Base-by-base conservation (phyloP, 2,797 vertebrate species). In the Rhynchotus rufescens region DNA sequence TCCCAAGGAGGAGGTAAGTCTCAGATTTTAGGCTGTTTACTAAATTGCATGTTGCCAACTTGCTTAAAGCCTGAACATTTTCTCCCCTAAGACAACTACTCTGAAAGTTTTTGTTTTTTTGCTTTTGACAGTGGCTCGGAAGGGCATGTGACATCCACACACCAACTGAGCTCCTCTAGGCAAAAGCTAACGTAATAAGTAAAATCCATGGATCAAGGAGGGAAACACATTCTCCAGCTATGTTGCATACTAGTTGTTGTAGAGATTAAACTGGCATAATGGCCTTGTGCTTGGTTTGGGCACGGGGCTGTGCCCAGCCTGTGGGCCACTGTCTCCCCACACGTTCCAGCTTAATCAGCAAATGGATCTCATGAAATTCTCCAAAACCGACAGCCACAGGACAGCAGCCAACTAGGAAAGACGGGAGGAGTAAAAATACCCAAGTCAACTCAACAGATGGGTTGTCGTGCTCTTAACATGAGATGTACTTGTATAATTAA, bases 1-100 rank as follows among this genome's bases (percentile, higher is more conserved):
- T 85, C 60, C 32, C 13, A 60, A 47, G 45, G 67, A 84, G 57
- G 59, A 32, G 25, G 28, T 22, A 83, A 88, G 56, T 64, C 60
- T 76, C 66, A 61, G 78, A 74, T 74, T 94, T 90, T 89, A 90
- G 23, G 59, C 15, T 6, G 74, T 79, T 95, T 90, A 78, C 74
- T 78, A 79, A 92, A 79, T 42, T 57, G 7, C 36, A 32, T 44
- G 23, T 76, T 88, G 32, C 67, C 75, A 72, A 84, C 26, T 78
- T 81, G 5, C n/a, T 91, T 84, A 83, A 80, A 84, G 89, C 82
- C 69, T 83, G 9, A 56, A 76, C 19, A 20, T 79, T 64, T 89
- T 80, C 47, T 86, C 38, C 30, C 26, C 12, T 20, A 60, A 92
- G 75, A 85, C 79, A 84, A 20, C 89, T 76, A 73, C 21, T 89